phyloP scores from a whole-genome alignment of 2,113 vertebrate genomes.

The Charina bottae region DNA sequence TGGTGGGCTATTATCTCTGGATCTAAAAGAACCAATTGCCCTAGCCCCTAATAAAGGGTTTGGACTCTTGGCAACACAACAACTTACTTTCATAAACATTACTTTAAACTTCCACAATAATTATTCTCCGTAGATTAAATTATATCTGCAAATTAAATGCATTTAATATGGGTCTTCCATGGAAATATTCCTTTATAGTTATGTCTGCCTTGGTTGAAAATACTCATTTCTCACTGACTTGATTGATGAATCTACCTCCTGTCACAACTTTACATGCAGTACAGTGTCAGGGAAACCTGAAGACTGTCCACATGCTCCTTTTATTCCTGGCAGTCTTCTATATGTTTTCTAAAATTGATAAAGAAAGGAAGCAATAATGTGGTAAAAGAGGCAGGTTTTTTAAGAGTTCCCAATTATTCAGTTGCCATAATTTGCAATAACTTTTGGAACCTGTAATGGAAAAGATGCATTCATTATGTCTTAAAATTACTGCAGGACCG shows the following conservation, averaged over 20 bases:
- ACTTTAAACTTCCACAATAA: conserved; percentile 44
- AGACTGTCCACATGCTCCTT: conserved; percentile 49
- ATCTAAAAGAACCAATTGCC: too few species aligned
- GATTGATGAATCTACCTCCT: conserved; percentile 65
- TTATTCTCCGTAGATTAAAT: conserved; percentile 55
- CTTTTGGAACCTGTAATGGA: not conserved
- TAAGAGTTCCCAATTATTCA: not conserved
- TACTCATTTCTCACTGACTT: conserved; percentile 59
- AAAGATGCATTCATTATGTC: not conserved
- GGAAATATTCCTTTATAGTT: conserved; percentile 60
- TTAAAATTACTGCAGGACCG: not conserved
- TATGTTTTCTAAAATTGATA: conserved; percentile 25
- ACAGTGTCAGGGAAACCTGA: conserved; percentile 44
- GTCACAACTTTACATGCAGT: conserved; percentile 57
- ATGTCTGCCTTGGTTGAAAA: conserved; percentile 40
- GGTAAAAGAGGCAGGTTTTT: conserved; percentile 24
- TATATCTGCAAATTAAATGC: conserved; percentile 43
- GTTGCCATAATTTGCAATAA: not conserved
- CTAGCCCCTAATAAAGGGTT: too few species aligned
- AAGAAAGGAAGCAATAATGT: conserved; percentile 32
- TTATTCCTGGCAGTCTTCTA: conserved; percentile 35
- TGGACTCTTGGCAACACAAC: too few species aligned
- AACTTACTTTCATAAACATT: conserved; percentile 20
- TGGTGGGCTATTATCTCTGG: too few species aligned
- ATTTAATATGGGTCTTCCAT: conserved; percentile 39